phyloP scores from a whole-genome alignment of 2,797 vertebrate genomes.

The Ctenochaetus hawaiiensis region DNA sequence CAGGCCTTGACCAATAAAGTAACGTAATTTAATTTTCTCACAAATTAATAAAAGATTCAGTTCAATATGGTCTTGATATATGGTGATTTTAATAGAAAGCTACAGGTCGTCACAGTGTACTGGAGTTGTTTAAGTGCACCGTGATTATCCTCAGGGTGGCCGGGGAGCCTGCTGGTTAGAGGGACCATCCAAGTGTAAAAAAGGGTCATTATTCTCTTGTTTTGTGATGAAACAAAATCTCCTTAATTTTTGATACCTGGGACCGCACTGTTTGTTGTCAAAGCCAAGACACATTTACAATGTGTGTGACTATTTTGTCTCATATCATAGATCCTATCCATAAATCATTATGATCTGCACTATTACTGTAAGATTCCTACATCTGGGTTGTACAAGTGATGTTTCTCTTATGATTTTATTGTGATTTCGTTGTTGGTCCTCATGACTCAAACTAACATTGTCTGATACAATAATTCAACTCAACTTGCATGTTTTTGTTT shows the following conservation, averaged over 20 bases:
- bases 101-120: slow-evolving; percentile 50
- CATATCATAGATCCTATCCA: background rate
- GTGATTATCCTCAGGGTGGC: slow-evolving; percentile 46
- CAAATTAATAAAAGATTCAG: slow-evolving; percentile 62
- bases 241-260: slow-evolving; percentile 24
- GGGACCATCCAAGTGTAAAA: slow-evolving; percentile 49
- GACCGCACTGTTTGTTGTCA: background rate
- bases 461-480: slow-evolving; percentile 51
- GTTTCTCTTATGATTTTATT: slow-evolving; percentile 13
- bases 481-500: slow-evolving; percentile 33
- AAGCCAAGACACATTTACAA: background rate
- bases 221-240: slow-evolving; percentile 34
- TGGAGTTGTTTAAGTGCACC: slow-evolving; percentile 23
- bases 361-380: background rate
- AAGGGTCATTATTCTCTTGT: slow-evolving; percentile 34
- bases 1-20: slow-evolving; percentile 58
- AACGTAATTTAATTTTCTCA: slow-evolving; percentile 62
- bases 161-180: slow-evolving; percentile 11
- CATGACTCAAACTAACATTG: background rate
- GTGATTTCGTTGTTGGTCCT: slow-evolving; percentile 22
- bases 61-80: slow-evolving; percentile 68
- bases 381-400: background rate
- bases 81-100: slow-evolving; percentile 61
- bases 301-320: slow-evolving; percentile 1
- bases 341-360: background rate